A percentile compares a stretch with the other conserved stretches of the same genome.
Evolutionary conservation across 2,797 vertebrate species (phyloP).

Genomic region (Pelobates cultripes): DNA sequence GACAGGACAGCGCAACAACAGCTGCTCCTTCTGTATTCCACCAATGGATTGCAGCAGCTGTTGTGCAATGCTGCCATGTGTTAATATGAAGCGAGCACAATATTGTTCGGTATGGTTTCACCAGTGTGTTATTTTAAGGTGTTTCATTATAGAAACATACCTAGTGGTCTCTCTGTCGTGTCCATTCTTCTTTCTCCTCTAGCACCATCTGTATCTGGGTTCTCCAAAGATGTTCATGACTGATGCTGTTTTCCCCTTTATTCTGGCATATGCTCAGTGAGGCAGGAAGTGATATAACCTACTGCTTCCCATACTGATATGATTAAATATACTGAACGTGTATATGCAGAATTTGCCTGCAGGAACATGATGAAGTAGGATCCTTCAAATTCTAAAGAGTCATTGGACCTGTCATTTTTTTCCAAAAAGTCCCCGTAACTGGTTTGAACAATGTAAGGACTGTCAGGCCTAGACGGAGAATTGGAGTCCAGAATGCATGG

Average conservation of each 20-base stretch:
- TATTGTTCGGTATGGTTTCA: background rate
- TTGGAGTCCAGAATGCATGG: no score
- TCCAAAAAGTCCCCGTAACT: no score
- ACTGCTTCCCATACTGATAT: no score
- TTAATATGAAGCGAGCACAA: slow-evolving; percentile 15
- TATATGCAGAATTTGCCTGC: no score
- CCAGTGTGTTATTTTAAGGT: background rate
- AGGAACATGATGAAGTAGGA: no score
- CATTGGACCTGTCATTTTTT: no score
- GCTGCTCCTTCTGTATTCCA: slow-evolving; percentile 35
- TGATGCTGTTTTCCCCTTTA: background rate
- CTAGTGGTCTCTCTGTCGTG: background rate
- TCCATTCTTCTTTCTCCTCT: background rate
- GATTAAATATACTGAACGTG: no score
- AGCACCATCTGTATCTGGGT: background rate
- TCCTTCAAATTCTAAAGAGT: no score
- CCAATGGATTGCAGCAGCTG: slow-evolving; percentile 24
- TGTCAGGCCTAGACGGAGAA: no score
- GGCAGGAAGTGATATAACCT: no score
- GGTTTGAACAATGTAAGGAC: no score
- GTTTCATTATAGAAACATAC: background rate
- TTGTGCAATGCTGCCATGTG: slow-evolving; percentile 21
- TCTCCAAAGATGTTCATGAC: background rate
- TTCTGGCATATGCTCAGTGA: no score
- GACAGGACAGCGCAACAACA: slow-evolving; percentile 25